These are phyloP conservation scores for Embiotoca jacksoni DNA, from an alignment of 2,113 vertebrate genomes.

Conservation along the genomic window DNA sequence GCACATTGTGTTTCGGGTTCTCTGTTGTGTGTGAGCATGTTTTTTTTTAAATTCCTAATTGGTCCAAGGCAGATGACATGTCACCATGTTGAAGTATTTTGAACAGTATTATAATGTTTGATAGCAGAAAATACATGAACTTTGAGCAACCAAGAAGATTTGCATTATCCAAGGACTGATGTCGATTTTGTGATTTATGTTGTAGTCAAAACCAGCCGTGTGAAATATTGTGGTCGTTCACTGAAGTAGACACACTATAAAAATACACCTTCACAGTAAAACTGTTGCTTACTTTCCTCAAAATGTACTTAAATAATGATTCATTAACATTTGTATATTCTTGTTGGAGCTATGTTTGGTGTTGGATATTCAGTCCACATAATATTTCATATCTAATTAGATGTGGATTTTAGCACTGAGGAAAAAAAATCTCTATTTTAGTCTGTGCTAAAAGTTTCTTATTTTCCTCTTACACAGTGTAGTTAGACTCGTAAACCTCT, in stretches of 20 bases:
- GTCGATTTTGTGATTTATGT: not conserved
- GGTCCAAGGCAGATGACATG: constrained; percentile 2
- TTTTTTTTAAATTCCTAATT: constrained; percentile 13
- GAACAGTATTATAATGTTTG: not conserved
- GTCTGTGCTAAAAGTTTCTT: too few species aligned
- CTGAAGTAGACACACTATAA: not conserved
- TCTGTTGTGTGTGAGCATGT: constrained; percentile 10
- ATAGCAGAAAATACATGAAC: not conserved
- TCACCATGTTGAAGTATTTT: constrained; percentile 17
- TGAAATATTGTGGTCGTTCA: not conserved
- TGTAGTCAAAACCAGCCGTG: not conserved
- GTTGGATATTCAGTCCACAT: too few species aligned
- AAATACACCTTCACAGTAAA: not conserved
- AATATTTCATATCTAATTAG: not conserved
- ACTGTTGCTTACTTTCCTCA: not conserved
- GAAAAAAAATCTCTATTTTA: not conserved
- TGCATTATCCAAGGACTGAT: not conserved
- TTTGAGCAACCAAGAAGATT: constrained; percentile 4
- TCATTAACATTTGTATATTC: not conserved
- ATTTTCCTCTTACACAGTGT: not conserved
- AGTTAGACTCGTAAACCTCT: too few species aligned
- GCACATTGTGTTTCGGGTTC: not conserved
- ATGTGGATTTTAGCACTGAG: not conserved
- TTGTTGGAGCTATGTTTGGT: not conserved
- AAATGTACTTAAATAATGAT: not conserved